Evolutionary conservation across 2,888 invertebrate species (phyloP), one percentile per base, ranked within the genome.

Genomic region (Nycteola revayana): DNA sequence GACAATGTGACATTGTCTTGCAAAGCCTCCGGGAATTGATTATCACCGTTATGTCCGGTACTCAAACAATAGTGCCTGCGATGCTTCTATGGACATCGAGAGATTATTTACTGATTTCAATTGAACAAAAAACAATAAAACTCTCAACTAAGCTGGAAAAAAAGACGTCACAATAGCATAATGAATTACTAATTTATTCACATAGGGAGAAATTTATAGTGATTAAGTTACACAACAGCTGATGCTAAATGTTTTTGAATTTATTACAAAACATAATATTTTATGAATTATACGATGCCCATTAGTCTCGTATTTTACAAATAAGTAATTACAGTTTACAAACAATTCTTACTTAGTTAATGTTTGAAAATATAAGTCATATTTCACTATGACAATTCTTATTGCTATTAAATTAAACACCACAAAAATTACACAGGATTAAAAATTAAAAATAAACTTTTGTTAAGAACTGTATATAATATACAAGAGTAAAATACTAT

Each of bases 1-100:
- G 61, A 65, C 63, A 69, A 66, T 55, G 36, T 42, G 35, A 46
- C 55, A 60, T 68, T 68, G 55, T 54, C 39, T 51, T 39, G 43
- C 50, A 34, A 45, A 44, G 44, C n/a, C n/a, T 47, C 40, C 23
- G 42, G 42, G 53, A 47, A 64, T 54, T 43, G 47, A 65, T 62
- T 65, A 56, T 39, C 42, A 53, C 38, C 59, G 49, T 56, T 58
- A 49, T 42, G 34, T 56, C 54, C 53, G 35, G 29, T 7, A 31
- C 14, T 14, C 2, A 42, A 27, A 50, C 58, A 53, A 53, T 50
- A 44, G 42, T 27, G 24, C 23, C 21, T 37, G 36, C 26, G 25
- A 14, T 8, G 20, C 17, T 33, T 33, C 26, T 10, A 22, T 24
- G 32, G 21, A 21, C 25, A 22, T 35, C 33, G 24, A 45, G 36